phyloP scores from a whole-genome alignment of 1,140 invertebrate species.

The Drosophila hydei region DNA sequence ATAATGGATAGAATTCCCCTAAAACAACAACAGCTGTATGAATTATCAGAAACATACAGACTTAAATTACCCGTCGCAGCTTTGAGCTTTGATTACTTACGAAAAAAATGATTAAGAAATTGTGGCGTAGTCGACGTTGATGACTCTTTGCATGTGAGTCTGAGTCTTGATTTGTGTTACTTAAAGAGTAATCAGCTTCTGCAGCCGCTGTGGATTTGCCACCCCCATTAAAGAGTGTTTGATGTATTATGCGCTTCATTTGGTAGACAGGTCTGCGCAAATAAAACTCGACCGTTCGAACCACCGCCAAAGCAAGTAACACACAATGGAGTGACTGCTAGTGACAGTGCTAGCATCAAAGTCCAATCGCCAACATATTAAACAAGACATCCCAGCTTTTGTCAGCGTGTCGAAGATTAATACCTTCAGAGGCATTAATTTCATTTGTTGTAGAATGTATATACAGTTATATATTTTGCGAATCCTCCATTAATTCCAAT shows the following conservation, averaged over 20 bases:
- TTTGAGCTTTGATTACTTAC: constrained; percentile 54
- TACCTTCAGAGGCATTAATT: not conserved
- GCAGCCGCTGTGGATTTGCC: constrained; percentile 80
- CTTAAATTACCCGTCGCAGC: no score
- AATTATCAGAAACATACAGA: no score
- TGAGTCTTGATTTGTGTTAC: constrained; percentile 5
- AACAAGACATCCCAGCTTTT: not conserved
- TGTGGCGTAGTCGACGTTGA: constrained; percentile 1
- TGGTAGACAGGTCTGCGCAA: constrained; percentile 83
- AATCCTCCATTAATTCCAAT: no score
- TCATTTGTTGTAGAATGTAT: not conserved
- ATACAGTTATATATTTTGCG: no score
- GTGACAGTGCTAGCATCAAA: constrained; percentile 59
- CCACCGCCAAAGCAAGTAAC: constrained; percentile 40
- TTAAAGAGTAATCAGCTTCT: constrained; percentile 68
- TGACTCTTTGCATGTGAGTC: constrained; percentile 5
- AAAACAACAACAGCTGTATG: no score
- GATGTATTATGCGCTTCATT: constrained; percentile 84
- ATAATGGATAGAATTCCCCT: no score
- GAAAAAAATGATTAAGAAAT: constrained; percentile 31
- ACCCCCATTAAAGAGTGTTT: constrained; percentile 82
- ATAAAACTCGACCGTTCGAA: constrained; percentile 66
- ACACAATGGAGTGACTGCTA: constrained; percentile 44
- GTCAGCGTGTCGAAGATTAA: not conserved
- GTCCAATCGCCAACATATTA: constrained; percentile 38